Evolutionary conservation across 64 coral and sea anemone genomes (phyloP), one percentile per base, ranked within the genome.

Genomic region (Stylophora pistillata): DNA sequence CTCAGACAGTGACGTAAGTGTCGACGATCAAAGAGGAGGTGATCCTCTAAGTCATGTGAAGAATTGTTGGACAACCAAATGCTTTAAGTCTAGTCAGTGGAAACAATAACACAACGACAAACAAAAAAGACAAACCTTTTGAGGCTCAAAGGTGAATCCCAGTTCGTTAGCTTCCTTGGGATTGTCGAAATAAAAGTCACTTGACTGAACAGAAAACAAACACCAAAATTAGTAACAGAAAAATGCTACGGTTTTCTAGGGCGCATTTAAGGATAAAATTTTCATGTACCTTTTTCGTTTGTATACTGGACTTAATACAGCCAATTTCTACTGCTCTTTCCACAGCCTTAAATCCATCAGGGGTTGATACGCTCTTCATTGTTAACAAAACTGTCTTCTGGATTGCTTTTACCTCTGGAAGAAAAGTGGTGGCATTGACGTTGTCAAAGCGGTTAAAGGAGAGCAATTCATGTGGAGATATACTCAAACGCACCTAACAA

Each of bases 71-170:
- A n/a, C n/a, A n/a, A n/a, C n/a, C n/a, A n/a, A n/a, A n/a, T n/a
- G n/a, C n/a, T n/a, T n/a, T n/a, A n/a, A n/a, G n/a, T n/a, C n/a
- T n/a, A n/a, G n/a, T n/a, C n/a, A n/a, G n/a, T 37, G 37, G 20
- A 75, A 75, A 52, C 15, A 1, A 13, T 75, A 12, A 65, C 56
- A 57, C 7, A 7, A 56, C 31, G 21, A 78, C 55, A 56, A 81
- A 56, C 29, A 14, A 0, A 37, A 66, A 31, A 18, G 0, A 20
- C 75, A 69, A 33, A 96, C 94, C 94, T 98, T 98, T 47, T 93
- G 89, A n/a, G 96, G 96, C 16, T 98, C 93, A 88, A 98, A 98
- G 26, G 81, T 93, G 66, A 98, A 98, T 9, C 96, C 96, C 56
- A 87, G 89, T 12, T 98, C 96, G 26, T 95, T 95, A 31, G 93